phyloP scores from a whole-genome alignment of 1,140 invertebrate species.

The Euglossa dilemma region DNA sequence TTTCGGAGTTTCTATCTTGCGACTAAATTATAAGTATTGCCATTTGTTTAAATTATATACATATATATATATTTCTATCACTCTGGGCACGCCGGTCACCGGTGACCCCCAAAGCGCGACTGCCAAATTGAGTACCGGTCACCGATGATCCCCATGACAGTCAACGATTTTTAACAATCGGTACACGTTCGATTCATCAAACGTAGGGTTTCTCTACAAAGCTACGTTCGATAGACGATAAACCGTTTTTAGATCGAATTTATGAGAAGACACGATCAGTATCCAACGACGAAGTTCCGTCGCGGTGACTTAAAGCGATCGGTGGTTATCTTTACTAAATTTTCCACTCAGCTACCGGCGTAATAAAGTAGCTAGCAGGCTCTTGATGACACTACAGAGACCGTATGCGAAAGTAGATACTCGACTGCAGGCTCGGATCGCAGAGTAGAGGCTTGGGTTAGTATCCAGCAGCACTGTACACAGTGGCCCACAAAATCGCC shows the following conservation, averaged over 20 bases:
- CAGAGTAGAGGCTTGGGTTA: conserved; percentile 12
- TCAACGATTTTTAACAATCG: no score
- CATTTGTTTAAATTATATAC: no score
- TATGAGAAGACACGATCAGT: neutral
- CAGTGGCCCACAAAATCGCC: conserved; percentile 63
- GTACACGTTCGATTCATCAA: no score
- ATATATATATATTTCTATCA: no score
- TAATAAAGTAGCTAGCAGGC: conserved; percentile 62
- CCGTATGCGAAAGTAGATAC: conserved; percentile 69
- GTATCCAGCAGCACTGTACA: conserved; percentile 28
- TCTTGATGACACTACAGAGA: conserved; percentile 60
- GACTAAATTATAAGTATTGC: no score
- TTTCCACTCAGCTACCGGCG: conserved; percentile 58
- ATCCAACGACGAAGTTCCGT: conserved; percentile 18
- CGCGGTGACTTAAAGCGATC: conserved; percentile 23
- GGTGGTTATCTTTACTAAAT: conserved; percentile 64
- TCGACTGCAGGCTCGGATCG: conserved; percentile 49
- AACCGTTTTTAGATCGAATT: conserved; percentile 10
- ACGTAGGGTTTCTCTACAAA: no score
- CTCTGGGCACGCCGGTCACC: no score
- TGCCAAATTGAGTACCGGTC: no score
- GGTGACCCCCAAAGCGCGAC: no score
- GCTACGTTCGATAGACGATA: conserved; percentile 20
- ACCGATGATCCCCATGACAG: no score
- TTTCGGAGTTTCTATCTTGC: no score